Evolutionary conservation across 1,140 invertebrate genomes (phyloP).

Genomic region (Procambarus clarkii): DNA sequence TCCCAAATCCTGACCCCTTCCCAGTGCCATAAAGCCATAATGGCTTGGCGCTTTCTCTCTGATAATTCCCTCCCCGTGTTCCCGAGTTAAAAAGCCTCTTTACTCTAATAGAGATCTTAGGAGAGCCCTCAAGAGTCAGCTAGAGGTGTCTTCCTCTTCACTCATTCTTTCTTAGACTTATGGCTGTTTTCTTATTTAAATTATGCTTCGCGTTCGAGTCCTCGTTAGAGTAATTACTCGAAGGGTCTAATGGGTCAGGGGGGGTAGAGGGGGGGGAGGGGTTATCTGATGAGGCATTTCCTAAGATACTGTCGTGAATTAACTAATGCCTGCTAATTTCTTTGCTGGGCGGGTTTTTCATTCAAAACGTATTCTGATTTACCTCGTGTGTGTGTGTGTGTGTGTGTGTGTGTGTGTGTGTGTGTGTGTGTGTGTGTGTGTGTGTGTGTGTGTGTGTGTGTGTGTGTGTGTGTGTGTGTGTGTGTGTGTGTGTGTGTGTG

Average conservation of each 20-base stretch:
- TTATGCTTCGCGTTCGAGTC: too few relatives aligned
- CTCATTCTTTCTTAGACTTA: too few relatives aligned
- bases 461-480: background rate
- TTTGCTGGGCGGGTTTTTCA: background rate
- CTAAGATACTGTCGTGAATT: too few relatives aligned
- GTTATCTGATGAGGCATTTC: background rate
- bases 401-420: slow-evolving; percentile 40
- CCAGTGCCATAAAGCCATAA: too few relatives aligned
- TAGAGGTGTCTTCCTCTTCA: too few relatives aligned
- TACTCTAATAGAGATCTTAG: too few relatives aligned
- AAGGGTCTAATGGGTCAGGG: background rate
- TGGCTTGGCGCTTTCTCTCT: too few relatives aligned
- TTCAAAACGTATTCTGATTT: background rate
- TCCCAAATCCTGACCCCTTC: too few relatives aligned
- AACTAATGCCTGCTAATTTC: background rate
- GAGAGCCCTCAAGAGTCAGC: too few relatives aligned
- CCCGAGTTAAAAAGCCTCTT: too few relatives aligned
- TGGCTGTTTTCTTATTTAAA: too few relatives aligned
- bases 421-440: slow-evolving; percentile 28
- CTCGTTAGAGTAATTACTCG: background rate
- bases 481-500: background rate
- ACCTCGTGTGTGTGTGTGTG: slow-evolving; percentile 15
- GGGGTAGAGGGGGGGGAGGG: background rate
- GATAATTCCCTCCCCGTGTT: too few relatives aligned
- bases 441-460: background rate